A percentile compares a stretch with the other conserved stretches of the same genome.
Evolutionary conservation across 2,888 invertebrate species (phyloP).

Genomic region (Ecdyonurus torrentis): DNA sequence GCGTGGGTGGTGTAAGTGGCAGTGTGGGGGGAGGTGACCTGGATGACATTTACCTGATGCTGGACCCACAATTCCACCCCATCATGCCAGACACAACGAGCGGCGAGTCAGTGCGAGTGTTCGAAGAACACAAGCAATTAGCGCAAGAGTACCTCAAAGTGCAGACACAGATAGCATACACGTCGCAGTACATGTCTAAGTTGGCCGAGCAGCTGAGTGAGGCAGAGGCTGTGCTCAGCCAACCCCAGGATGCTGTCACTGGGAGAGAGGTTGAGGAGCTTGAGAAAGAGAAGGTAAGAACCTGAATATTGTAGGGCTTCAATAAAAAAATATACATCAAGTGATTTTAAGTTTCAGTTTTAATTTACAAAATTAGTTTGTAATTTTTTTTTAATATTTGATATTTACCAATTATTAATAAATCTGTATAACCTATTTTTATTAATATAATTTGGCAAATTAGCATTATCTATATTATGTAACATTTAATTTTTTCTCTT

Average conservation of each 20-base stretch:
- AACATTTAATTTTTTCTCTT: conserved; percentile 2
- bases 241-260: conserved; percentile 20
- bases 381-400: too few species aligned
- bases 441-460: too few species aligned
- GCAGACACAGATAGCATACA: conserved; percentile 68
- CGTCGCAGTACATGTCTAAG: conserved; percentile 61
- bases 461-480: too few species aligned
- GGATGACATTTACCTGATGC: conserved; percentile 55
- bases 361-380: too few species aligned
- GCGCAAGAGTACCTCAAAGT: conserved; percentile 79
- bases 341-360: too few species aligned
- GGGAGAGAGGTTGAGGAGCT: conserved; percentile 40
- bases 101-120: conserved; percentile 66
- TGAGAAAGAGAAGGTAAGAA: conserved; percentile 50
- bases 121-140: conserved; percentile 66
- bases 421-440: too few species aligned
- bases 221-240: conserved; percentile 19
- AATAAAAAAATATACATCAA: too few species aligned
- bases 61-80: conserved; percentile 69
- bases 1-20: not conserved
- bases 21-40: conserved; percentile 31
- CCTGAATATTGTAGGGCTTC: too few species aligned
- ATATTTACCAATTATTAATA: too few species aligned
- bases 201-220: conserved; percentile 47
- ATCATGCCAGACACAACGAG: conserved; percentile 60